Evolutionary conservation across 2,797 vertebrate genomes (phyloP).

Genomic region (Thaleichthys pacificus): DNA sequence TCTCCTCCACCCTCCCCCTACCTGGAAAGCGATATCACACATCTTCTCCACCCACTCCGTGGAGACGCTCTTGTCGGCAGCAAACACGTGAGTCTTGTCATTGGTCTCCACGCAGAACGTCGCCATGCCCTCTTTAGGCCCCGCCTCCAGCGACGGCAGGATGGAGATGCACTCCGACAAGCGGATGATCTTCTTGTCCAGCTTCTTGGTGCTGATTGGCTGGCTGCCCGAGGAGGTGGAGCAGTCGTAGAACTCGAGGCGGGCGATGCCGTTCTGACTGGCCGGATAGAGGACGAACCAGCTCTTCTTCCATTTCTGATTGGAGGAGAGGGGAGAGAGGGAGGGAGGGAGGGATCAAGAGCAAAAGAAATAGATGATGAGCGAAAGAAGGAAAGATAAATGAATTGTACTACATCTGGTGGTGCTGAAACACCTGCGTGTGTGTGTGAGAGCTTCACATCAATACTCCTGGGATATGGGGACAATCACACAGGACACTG

Average conservation of each 20-base stretch:
- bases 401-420: too few relatives aligned
- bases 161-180: conserved; percentile 91
- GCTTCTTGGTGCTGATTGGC: conserved; percentile 76
- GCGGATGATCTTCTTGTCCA: conserved; percentile 91
- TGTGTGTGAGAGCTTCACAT: too few relatives aligned
- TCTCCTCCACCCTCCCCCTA: conserved; percentile 47
- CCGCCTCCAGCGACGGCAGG: conserved; percentile 79
- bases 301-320: conserved; percentile 94
- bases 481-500: not conserved
- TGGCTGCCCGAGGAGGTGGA: conserved; percentile 61
- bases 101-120: conserved; percentile 91
- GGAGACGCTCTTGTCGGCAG: conserved; percentile 76
- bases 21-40: conserved; percentile 92
- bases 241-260: conserved; percentile 91
- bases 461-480: not conserved
- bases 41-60: conserved; percentile 90
- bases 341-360: not conserved
- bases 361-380: not conserved
- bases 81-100: conserved; percentile 87
- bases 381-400: not conserved
- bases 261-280: conserved; percentile 92
- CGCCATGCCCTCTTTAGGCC: conserved; percentile 84
- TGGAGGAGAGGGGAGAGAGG: not conserved
- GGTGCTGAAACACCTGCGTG: too few relatives aligned
- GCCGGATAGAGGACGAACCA: conserved; percentile 92